Evolutionary conservation across 2,797 vertebrate species (phyloP), one percentile per base, ranked within the genome.

Genomic region (Ctenochaetus hawaiiensis): DNA sequence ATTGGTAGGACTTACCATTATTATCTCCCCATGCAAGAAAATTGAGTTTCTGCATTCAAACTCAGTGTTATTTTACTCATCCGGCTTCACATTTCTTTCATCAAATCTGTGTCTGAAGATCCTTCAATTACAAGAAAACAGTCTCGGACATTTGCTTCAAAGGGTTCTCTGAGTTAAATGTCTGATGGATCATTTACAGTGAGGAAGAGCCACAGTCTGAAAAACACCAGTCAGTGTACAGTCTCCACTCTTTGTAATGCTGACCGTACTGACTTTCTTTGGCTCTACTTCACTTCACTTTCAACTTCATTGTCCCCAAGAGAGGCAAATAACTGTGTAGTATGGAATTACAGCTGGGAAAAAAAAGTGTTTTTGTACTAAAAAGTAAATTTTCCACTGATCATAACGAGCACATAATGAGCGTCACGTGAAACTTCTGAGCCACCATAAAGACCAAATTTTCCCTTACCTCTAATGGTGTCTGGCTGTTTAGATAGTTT

Each of bases 81-180:
- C n/a, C 22, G 39, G 72, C 67, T 34, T 72, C 65, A 70, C 10
- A 22, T 43, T 48, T 41, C 44, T 53, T 47, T 67, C 64, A 62
- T 84, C 73, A 54, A 17, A 57, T 61, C 54, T 68, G 16, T 30
- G 76, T 57, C 76, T 49, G 54, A 60, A 43, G 51, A 67, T 81
- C 57, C 65, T 75, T 63, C 47, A 20, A 1, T 68, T 62, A 83
- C 83, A 89, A 79, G 16, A 69, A 86, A 87, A 86, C 80, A 80
- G 70, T 39, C 20, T 88, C 70, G 68, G 78, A 84, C 83, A 84
- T 72, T 37, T 75, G 80, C 77, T 82, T 79, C 82, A 90, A 86
- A 85, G 41, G 18, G 45, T 10, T n/a, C 49, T 17, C 58, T 20
- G 66, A 61, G 78, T 71, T 72, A 75, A 84, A 86, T 83, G 82